Evolutionary conservation across 1,140 invertebrate species (phyloP), one percentile per base, ranked within the genome.

Genomic region (Drosophila lowei): DNA sequence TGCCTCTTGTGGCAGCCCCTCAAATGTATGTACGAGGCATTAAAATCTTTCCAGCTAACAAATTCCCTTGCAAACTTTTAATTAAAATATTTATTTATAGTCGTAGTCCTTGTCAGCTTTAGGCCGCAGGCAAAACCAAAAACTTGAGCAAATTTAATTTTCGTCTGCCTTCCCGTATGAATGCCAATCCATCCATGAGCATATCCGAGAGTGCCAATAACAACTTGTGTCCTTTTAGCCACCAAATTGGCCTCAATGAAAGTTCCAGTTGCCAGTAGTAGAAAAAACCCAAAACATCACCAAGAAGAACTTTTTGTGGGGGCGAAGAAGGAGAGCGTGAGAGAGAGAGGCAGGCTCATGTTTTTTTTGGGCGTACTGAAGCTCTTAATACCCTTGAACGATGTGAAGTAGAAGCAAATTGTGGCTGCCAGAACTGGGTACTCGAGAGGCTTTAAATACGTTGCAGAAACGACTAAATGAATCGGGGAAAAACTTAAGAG

Each of bases 141-240:
- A 68, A 68, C 63, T 68, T 68, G 42, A 68, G 68, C 56, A 57
- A 68, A 63, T 68, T 68, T 57, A 57, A 68, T 68, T 68, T 68
- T 25, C 34, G 34, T 34, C 11, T 38, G 3, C 9, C 44, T 68
- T 48, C 23, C 8, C 28, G 54, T 23, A 23, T 23, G 43, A 68
- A 67, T 56, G 42, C 23, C 49, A 57, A 68, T 23, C 16, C 62
- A 67, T 49, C 23, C 63, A 47, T n/a, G 57, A 54, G 42, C 68
- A 38, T 38, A 38, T 38, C 34, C 66, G 66, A 68, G 66, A 68
- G 66, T 57, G 66, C 64, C 66, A 70, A 70, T 57, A 70, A 57
- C 52, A 70, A 70, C 66, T 68, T 70, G 66, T 68, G 34, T 38
- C 34, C 66, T 65, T 57, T 57, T 25, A 57, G 64, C 65, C 64